Evolutionary conservation across 1,140 invertebrate genomes (phyloP).

Genomic region (Carposina sasakii): DNA sequence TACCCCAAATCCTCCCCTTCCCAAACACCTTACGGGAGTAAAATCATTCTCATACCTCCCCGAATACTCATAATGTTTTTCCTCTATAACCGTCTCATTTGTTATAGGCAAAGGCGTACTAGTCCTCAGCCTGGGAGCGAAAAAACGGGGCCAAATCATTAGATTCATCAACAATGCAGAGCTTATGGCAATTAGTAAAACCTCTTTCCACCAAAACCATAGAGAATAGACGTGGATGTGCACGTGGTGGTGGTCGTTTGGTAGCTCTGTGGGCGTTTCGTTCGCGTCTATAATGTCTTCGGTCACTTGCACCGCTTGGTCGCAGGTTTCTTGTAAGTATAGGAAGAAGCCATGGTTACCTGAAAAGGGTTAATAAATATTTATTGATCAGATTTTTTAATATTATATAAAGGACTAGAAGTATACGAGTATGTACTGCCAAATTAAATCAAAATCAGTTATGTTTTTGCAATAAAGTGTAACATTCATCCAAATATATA

Average conservation of each 20-base stretch:
- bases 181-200: conserved; percentile 52
- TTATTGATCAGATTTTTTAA: no score
- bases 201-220: conserved; percentile 83
- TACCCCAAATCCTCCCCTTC: conserved; percentile 96
- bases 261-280: conserved; percentile 30
- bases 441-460: no score
- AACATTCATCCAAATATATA: no score
- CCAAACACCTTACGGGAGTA: conserved; percentile 86
- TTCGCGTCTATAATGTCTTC: conserved; percentile 36
- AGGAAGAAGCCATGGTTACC: conserved; percentile 60
- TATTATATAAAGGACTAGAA: no score
- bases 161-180: conserved; percentile 58
- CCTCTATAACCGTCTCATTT: conserved; percentile 46
- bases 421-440: no score
- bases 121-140: conserved; percentile 35
- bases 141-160: conserved; percentile 59
- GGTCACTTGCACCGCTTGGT: conserved; percentile 47
- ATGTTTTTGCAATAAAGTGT: no score
- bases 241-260: conserved; percentile 46
- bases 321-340: conserved; percentile 55
- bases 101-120: conserved; percentile 33
- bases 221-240: conserved; percentile 76
- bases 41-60: conserved; percentile 92
- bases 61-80: conserved; percentile 70
- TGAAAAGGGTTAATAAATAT: no score